A percentile compares a stretch with the other conserved stretches of the same genome.
Conservation (phyloP, 1,140 invertebrate genomes). For the Dolichoris vasculosae region DNA sequence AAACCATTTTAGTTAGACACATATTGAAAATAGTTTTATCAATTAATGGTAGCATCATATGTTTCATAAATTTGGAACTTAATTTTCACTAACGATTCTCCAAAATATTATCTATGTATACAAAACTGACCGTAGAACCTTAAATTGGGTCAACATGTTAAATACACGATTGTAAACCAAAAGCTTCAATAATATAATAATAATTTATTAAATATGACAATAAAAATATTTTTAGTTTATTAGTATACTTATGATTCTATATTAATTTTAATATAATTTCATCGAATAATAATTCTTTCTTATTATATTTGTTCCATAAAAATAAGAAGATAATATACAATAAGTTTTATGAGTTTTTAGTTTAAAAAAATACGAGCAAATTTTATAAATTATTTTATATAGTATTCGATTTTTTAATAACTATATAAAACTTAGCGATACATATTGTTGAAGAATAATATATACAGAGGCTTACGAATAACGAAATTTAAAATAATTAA, state of each 20-base stretch:
- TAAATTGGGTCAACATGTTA: constrained; percentile 34
- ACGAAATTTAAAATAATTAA: no score
- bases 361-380: no score
- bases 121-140: constrained; percentile 22
- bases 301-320: no score
- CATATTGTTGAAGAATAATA: no score
- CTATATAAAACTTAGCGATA: no score
- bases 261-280: neutral
- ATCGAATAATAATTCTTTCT: no score
- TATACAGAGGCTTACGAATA: no score
- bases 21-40: neutral
- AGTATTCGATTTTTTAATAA: no score
- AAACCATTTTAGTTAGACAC: neutral
- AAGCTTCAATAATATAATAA: constrained; percentile 17
- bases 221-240: neutral
- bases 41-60: neutral
- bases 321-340: no score
- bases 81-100: neutral
- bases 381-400: no score
- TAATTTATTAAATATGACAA: constrained; percentile 4
- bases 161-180: constrained; percentile 18
- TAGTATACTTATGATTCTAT: neutral
- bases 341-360: no score
- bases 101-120: constrained; percentile 19
- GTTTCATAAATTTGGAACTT: neutral